phyloP scores from a whole-genome alignment of 2,888 invertebrate species.

The Caenorhabditis sinica region DNA sequence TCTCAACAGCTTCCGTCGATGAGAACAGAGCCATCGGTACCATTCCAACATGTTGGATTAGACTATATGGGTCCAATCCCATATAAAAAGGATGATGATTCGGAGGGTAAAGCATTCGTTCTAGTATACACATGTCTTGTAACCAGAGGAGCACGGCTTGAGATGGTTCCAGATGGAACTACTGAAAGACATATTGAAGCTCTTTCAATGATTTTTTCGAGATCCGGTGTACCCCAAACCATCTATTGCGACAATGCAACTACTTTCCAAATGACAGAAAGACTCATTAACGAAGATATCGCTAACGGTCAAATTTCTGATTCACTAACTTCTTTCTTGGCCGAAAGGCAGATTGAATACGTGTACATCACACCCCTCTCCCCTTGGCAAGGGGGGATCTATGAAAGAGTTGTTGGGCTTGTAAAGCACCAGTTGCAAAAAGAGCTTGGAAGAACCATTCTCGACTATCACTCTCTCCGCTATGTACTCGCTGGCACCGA shows the following conservation, averaged over 20 bases:
- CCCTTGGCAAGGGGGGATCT: neutral
- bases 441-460: neutral
- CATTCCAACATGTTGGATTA: conserved; percentile 82
- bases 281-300: conserved; percentile 49
- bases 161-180: conserved; percentile 81
- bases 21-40: conserved; percentile 61
- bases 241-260: conserved; percentile 83
- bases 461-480: neutral
- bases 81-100: conserved; percentile 69
- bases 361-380: conserved; percentile 75
- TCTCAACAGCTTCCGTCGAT: too few species aligned
- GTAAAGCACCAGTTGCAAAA: conserved; percentile 10
- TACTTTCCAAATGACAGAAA: conserved; percentile 83
- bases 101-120: conserved; percentile 81
- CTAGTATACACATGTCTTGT: conserved; percentile 84
- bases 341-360: conserved; percentile 84
- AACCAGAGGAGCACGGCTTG: conserved; percentile 84
- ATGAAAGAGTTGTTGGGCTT: conserved; percentile 84
- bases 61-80: conserved; percentile 84
- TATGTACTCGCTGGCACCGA: neutral
- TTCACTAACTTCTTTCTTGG: conserved; percentile 73
- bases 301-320: conserved; percentile 64
- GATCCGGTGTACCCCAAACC: conserved; percentile 83
- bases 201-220: conserved; percentile 80
- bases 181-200: conserved; percentile 72